Percentiles rank a stretch among this genome's conserved stretches.
Evolutionary conservation across 2,888 invertebrate species (phyloP).

Genomic region (Drosophila anceps): DNA sequence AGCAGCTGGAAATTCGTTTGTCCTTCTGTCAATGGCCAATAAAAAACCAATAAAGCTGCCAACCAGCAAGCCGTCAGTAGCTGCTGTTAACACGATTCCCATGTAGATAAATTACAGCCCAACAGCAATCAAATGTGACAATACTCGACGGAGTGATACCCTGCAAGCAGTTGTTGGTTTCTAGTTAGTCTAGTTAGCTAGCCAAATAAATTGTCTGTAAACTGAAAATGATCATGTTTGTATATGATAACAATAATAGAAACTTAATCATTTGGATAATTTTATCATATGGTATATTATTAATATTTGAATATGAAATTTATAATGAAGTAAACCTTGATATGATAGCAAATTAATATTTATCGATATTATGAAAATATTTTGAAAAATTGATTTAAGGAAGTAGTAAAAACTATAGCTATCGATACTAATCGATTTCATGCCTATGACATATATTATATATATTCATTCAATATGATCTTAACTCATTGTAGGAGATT

Average conservation of each 20-base stretch:
- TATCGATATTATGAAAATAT: neutral
- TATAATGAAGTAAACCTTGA: no score
- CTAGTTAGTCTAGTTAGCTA: neutral
- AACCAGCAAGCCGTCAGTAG: conserved; percentile 44
- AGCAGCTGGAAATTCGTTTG: conserved; percentile 79
- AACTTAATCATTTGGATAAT: no score
- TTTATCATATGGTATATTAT: no score
- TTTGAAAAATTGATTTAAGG: no score
- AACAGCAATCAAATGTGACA: neutral
- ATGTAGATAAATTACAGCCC: conserved; percentile 70
- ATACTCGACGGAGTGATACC: neutral
- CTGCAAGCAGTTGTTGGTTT: neutral
- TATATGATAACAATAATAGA: no score
- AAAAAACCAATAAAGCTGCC: conserved; percentile 82
- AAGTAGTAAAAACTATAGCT: no score
- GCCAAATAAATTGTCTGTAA: no score
- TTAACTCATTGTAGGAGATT: no score
- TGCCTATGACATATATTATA: no score
- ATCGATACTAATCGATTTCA: neutral
- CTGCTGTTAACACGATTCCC: conserved; percentile 69
- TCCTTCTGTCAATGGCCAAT: conserved; percentile 84
- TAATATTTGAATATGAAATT: no score
- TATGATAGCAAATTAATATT: neutral
- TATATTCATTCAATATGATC: no score
- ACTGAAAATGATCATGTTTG: no score